These are phyloP conservation scores for Tuta absoluta DNA, from an alignment of 2,888 invertebrate species.

Conservation along the genomic window DNA sequence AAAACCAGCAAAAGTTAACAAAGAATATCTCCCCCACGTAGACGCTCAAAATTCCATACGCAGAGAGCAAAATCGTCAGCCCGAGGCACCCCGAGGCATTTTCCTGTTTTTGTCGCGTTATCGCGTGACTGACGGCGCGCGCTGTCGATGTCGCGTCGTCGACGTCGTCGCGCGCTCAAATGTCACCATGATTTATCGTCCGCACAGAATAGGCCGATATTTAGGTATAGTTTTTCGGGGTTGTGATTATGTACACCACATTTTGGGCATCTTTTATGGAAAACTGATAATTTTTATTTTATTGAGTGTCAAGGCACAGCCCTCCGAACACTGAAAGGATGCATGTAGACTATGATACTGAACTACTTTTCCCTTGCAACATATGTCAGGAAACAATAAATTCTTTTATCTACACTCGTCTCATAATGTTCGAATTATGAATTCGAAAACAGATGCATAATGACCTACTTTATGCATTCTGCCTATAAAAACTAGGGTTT, in stretches of 20 bases:
- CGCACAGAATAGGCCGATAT: constrained; percentile 45
- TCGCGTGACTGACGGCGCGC: constrained; percentile 66
- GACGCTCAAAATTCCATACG: constrained; percentile 11
- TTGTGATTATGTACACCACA: neutral
- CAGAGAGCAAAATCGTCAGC: neutral
- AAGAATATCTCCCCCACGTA: constrained; percentile 6
- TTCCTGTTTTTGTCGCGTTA: constrained; percentile 61
- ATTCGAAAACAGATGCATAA: too few relatives aligned
- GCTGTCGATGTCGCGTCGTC: constrained; percentile 51
- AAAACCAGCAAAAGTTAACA: constrained; percentile 2
- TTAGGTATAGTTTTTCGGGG: constrained; percentile 40
- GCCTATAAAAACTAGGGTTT: too few relatives aligned
- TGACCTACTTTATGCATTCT: too few relatives aligned
- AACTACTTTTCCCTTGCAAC: too few relatives aligned
- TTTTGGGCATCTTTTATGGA: neutral
- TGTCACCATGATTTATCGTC: constrained; percentile 70
- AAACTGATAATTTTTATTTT: neutral
- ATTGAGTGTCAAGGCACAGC: too few relatives aligned
- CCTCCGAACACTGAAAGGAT: too few relatives aligned
- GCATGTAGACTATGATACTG: too few relatives aligned
- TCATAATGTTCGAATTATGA: too few relatives aligned
- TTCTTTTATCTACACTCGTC: too few relatives aligned
- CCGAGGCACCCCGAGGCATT: constrained; percentile 29
- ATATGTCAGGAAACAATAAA: too few relatives aligned
- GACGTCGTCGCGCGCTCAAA: constrained; percentile 52